Conservation (phyloP, 1,140 invertebrate species). For the Diorhabda carinulata region DNA sequence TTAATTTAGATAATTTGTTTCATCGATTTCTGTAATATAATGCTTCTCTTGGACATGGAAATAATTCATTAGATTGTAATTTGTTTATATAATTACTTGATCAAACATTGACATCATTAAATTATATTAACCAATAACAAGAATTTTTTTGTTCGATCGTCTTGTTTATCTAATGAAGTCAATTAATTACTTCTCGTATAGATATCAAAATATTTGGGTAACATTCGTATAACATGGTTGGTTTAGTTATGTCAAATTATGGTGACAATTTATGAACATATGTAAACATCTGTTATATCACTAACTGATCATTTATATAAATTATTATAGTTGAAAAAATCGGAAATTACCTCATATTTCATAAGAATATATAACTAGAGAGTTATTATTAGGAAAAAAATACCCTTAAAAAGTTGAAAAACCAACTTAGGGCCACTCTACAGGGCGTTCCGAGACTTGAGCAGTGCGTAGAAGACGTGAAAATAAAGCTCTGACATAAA, state of each 20-base stretch:
- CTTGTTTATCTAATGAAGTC: neutral
- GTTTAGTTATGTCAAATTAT: slow-evolving; percentile 3
- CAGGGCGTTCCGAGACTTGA: too few species aligned
- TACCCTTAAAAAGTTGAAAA: too few species aligned
- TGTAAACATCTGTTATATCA: too few species aligned
- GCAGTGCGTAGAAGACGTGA: too few species aligned
- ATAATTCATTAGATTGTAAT: slow-evolving; percentile 17
- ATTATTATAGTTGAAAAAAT: too few species aligned
- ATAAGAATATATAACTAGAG: too few species aligned
- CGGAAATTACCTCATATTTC: too few species aligned
- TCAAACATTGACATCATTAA: slow-evolving; percentile 10
- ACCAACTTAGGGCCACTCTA: too few species aligned
- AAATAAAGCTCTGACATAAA: too few species aligned
- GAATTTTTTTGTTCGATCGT: slow-evolving; percentile 6
- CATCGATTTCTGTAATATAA: slow-evolving; percentile 7
- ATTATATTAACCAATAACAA: slow-evolving; percentile 12
- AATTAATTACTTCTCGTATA: neutral
- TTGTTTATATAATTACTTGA: slow-evolving; percentile 16
- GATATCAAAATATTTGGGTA: neutral
- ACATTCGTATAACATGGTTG: neutral
- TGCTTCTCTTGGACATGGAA: slow-evolving; percentile 5
- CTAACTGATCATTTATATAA: too few species aligned
- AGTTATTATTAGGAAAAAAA: too few species aligned
- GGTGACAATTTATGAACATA: too few species aligned
- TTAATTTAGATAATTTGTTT: slow-evolving; percentile 19